These are phyloP conservation scores for Glaucopsyche alexis DNA, from an alignment of 2,888 invertebrate genomes.

Conservation along the genomic window DNA sequence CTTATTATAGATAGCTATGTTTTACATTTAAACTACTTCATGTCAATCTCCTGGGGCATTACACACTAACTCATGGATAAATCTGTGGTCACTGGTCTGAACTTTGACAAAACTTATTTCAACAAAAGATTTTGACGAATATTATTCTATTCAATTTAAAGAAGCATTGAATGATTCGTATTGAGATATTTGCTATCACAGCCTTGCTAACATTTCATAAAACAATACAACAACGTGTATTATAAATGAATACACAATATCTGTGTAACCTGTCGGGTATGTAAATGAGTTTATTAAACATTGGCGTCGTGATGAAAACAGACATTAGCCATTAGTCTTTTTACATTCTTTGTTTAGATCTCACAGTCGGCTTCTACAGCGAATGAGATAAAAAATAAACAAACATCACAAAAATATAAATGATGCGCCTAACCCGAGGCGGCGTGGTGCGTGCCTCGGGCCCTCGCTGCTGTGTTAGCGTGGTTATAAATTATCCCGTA, in stretches of 20 bases:
- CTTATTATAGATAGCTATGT: constrained; percentile 13
- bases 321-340: constrained; percentile 72
- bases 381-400: constrained; percentile 68
- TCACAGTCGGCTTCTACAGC: constrained; percentile 63
- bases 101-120: neutral
- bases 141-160: neutral
- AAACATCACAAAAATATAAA: constrained; percentile 77
- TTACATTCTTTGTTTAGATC: constrained; percentile 74
- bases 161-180: neutral
- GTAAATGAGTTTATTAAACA: constrained; percentile 74
- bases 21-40: neutral
- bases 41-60: neutral
- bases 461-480: constrained; percentile 61
- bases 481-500: constrained; percentile 73
- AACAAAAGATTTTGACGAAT: neutral
- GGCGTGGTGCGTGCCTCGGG: constrained; percentile 56
- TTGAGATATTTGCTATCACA: neutral
- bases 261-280: constrained; percentile 45
- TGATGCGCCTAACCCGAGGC: constrained; percentile 74
- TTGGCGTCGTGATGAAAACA: constrained; percentile 66
- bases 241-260: constrained; percentile 13
- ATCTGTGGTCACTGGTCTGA: neutral
- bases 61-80: neutral
- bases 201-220: neutral
- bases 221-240: neutral